Base-by-base conservation (phyloP, 2,797 vertebrate genomes). In the Novumbra hubbsi region DNA sequence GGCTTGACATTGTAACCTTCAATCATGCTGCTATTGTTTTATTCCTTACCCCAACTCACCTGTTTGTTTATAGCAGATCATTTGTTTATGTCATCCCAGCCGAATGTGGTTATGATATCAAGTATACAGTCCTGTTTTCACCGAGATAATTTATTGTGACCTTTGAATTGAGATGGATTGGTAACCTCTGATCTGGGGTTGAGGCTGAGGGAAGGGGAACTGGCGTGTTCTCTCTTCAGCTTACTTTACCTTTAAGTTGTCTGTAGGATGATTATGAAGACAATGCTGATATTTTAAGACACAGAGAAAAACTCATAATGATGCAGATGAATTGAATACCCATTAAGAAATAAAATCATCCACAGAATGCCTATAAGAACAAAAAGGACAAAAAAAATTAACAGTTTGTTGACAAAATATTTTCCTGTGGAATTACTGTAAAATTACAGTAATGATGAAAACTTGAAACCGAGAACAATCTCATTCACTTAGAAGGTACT, bases 161-260 rank as follows among this genome's bases (percentile, higher is more conserved):
- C 76, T 81, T 82, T 88, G 79, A 84, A 78, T 72, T 80, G 21
- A 68, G 4, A 52, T 30, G 52, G 66, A 30, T 71, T 73, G 71
- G 49, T 72, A 80, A 82, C 73, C 79, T 6, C 0, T 83, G 76
- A 85, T 78, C 72, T 76, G n/a, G 38, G 55, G 71, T 70, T 0
- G 21, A 76, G 57, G 75, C 68, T 71, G 52, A 11, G 30, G 78
- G 69, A 76, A 45, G 41, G 12, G 14, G 12, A 1, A 28, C 45
- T 27, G 21, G 48, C n/a, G 14, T 68, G 66, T 15, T 27, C n/a
- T 60, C 30, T 19, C 7, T n/a, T n/a, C n/a, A n/a, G n/a, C n/a
- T n/a, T n/a, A 15, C 64, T 32, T 65, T n/a, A 49, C 62, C 45
- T 4, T 3, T 9, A 28, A 3, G n/a, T 12, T 68, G 21, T 32